Evolutionary conservation across 35 echinoderm and acorn worm genomes (phyloP).

Genomic region (Amphiura filiformis): DNA sequence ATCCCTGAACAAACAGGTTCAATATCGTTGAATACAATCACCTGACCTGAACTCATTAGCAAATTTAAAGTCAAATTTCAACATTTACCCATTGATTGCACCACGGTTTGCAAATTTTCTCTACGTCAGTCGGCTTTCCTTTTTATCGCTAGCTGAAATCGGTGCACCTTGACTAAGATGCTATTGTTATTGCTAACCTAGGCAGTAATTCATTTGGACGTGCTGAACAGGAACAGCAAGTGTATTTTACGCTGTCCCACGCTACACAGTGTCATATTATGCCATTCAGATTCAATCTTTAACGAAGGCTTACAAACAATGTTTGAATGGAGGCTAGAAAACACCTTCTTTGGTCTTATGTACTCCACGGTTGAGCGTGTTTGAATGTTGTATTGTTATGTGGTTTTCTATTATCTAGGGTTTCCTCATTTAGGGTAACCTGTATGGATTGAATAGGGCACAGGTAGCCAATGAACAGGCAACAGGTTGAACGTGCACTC

Average conservation of each 20-base stretch:
- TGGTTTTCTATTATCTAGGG: neutral
- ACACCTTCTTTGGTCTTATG: slow-evolving; percentile 6
- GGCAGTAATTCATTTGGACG: neutral
- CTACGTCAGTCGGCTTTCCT: neutral
- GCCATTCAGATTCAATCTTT: neutral
- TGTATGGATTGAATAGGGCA: neutral
- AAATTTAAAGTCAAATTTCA: neutral
- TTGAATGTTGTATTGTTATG: slow-evolving; percentile 4
- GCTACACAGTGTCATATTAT: neutral
- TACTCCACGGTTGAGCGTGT: slow-evolving; percentile 9
- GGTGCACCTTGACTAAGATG: neutral
- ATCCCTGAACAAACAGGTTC: neutral
- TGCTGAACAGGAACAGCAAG: neutral
- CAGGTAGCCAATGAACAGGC: neutral
- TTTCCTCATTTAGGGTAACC: neutral
- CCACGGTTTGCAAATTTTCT: neutral
- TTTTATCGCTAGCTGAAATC: neutral
- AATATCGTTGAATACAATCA: neutral
- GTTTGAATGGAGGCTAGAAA: neutral
- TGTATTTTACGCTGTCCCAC: neutral
- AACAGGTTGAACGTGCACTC: neutral
- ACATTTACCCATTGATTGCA: neutral
- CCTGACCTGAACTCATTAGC: neutral
- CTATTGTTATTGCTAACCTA: neutral
- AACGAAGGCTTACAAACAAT: neutral